These are phyloP conservation scores for Nomada lathburiana DNA, from an alignment of 2,888 invertebrate genomes.

Conservation along the genomic window DNA sequence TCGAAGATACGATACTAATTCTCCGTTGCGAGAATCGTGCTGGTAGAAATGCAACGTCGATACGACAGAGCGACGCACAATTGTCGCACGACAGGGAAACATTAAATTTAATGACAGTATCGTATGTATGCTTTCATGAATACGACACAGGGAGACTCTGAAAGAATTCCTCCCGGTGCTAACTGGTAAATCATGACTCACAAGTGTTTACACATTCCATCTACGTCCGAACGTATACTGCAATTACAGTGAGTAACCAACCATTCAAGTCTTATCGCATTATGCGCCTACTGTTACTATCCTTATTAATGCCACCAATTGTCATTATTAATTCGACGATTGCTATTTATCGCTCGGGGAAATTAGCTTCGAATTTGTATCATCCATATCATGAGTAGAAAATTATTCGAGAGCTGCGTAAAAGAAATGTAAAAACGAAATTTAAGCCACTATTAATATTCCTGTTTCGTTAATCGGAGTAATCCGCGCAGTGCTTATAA, in stretches of 20 bases:
- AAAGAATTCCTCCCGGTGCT: not conserved
- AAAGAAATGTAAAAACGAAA: too few relatives aligned
- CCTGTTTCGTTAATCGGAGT: too few relatives aligned
- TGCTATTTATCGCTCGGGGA: too few relatives aligned
- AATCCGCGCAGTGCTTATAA: too few relatives aligned
- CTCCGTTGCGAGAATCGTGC: not conserved
- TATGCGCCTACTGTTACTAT: too few relatives aligned
- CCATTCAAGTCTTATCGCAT: not conserved
- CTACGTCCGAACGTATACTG: not conserved
- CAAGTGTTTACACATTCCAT: constrained; percentile 23
- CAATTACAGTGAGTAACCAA: not conserved
- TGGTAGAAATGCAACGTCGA: too few relatives aligned
- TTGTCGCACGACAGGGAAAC: not conserved
- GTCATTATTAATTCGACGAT: too few relatives aligned
- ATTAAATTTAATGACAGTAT: not conserved
- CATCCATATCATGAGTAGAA: too few relatives aligned
- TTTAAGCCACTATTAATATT: too few relatives aligned
- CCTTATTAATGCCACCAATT: too few relatives aligned
- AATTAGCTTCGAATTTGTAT: too few relatives aligned
- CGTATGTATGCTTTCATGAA: not conserved
- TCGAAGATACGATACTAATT: not conserved
- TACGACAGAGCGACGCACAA: not conserved
- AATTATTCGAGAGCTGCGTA: too few relatives aligned
- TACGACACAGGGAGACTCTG: not conserved
- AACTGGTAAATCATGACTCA: constrained; percentile 16